phyloP scores from a whole-genome alignment of 2,888 invertebrate species.

The Nymphalis polychloros region DNA sequence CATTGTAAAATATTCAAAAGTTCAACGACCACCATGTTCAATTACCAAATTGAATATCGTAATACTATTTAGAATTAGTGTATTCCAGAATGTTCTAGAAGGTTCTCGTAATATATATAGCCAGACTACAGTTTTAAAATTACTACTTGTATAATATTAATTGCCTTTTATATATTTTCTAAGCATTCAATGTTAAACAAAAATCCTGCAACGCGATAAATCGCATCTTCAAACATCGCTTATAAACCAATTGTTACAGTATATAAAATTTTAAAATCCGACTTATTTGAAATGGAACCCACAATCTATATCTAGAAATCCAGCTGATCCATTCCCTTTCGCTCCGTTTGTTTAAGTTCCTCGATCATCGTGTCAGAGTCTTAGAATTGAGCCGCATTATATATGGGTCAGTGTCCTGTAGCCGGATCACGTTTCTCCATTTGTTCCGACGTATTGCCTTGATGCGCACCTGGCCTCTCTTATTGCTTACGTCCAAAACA shows the following conservation, averaged over 20 bases:
- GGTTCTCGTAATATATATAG: not conserved
- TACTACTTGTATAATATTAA: not conserved
- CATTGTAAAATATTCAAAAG: not conserved
- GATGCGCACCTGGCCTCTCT: conserved; percentile 66
- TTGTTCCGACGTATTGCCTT: conserved; percentile 72
- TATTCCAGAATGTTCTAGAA: not conserved
- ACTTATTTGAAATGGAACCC: not conserved
- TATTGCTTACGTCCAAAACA: conserved; percentile 43
- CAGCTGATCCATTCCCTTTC: conserved; percentile 19
- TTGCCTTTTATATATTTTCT: not conserved
- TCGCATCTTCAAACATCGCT: not conserved
- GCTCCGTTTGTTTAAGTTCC: conserved; percentile 24
- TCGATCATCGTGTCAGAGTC: conserved; percentile 14
- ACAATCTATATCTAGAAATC: conserved; percentile 8
- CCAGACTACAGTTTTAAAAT: no score
- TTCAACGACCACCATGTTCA: not conserved
- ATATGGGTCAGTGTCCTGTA: conserved; percentile 54
- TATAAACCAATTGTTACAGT: not conserved
- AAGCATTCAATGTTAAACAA: not conserved
- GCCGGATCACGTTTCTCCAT: conserved; percentile 71
- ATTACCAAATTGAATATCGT: not conserved
- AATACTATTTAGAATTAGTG: not conserved
- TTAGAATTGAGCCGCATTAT: conserved; percentile 25
- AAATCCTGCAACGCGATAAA: not conserved
- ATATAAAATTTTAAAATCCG: not conserved